Evolutionary conservation across 2,113 vertebrate genomes (phyloP).

Genomic region (Calidris pygmaea): DNA sequence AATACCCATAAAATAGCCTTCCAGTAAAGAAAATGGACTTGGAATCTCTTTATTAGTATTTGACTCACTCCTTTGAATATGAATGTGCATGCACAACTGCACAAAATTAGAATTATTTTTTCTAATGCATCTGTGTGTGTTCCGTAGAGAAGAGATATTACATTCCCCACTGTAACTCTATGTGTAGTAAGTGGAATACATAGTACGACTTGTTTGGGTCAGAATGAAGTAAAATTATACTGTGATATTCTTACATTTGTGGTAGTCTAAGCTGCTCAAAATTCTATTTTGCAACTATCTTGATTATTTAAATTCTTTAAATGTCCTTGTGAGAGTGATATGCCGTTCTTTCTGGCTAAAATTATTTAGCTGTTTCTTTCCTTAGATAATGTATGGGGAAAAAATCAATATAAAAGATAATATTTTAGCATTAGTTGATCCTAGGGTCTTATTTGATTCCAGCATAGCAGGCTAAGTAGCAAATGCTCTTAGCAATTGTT

Average conservation of each 20-base stretch:
- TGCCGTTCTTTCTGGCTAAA: not conserved
- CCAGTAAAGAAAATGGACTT: not conserved
- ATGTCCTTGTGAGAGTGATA: not conserved
- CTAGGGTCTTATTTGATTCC: constrained; percentile 45
- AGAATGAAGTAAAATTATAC: not conserved
- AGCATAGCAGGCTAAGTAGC: constrained; percentile 40
- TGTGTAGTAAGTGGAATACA: not conserved
- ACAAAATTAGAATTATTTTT: not conserved
- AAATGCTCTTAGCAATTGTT: constrained; percentile 70
- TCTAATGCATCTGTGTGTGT: not conserved
- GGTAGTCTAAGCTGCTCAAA: not conserved
- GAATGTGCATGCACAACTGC: not conserved
- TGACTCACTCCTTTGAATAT: not conserved
- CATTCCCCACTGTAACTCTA: not conserved
- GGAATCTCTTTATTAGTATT: not conserved
- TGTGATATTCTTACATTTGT: not conserved
- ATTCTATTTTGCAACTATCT: constrained; percentile 1
- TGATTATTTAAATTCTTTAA: constrained; percentile 24
- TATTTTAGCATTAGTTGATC: constrained; percentile 66
- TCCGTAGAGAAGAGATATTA: not conserved
- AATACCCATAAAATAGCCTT: not conserved
- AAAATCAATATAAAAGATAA: constrained; percentile 52
- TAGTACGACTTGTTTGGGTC: not conserved
- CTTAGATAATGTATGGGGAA: not conserved
- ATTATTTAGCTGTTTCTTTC: constrained; percentile 47